phyloP scores from a whole-genome alignment of 2,113 vertebrate genomes.

The Dipodomys stephensi region DNA sequence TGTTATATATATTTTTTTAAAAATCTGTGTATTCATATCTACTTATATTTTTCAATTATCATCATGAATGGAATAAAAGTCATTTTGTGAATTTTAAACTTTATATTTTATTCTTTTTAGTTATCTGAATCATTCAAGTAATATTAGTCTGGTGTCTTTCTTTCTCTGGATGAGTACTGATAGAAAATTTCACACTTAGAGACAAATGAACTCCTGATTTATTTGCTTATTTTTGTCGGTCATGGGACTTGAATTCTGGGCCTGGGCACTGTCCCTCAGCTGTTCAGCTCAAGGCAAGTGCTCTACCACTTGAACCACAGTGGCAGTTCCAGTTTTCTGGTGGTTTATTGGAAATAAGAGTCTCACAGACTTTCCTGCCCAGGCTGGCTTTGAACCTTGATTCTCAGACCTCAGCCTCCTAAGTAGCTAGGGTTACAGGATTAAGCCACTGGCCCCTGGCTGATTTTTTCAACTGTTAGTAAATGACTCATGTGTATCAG shows the following conservation, averaged over 20 bases:
- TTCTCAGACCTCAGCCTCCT: too few relatives aligned
- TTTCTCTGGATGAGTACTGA: constrained; percentile 70
- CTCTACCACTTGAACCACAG: too few relatives aligned
- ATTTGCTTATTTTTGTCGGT: too few relatives aligned
- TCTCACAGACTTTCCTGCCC: too few relatives aligned
- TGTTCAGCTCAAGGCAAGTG: too few relatives aligned
- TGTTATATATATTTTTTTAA: not conserved
- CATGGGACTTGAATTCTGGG: too few relatives aligned
- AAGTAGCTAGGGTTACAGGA: too few relatives aligned
- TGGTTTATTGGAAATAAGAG: too few relatives aligned
- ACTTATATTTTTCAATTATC: constrained; percentile 57
- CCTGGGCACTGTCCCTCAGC: too few relatives aligned
- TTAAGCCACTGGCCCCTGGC: too few relatives aligned
- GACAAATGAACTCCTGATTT: constrained; percentile 65
- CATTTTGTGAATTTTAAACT: constrained; percentile 62
- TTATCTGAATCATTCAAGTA: constrained; percentile 65
- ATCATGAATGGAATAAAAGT: constrained; percentile 48
- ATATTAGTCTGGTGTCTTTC: constrained; percentile 63
- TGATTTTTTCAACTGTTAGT: constrained; percentile 76
- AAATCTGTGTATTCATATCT: constrained; percentile 2
- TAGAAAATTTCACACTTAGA: constrained; percentile 70
- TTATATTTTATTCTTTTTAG: constrained; percentile 63
- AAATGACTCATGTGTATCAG: constrained; percentile 71
- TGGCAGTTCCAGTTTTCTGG: too few relatives aligned
- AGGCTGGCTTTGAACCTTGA: too few relatives aligned